These are phyloP conservation scores for Coenonympha glycerion DNA, from an alignment of 2,888 invertebrate genomes.

Conservation along the genomic window DNA sequence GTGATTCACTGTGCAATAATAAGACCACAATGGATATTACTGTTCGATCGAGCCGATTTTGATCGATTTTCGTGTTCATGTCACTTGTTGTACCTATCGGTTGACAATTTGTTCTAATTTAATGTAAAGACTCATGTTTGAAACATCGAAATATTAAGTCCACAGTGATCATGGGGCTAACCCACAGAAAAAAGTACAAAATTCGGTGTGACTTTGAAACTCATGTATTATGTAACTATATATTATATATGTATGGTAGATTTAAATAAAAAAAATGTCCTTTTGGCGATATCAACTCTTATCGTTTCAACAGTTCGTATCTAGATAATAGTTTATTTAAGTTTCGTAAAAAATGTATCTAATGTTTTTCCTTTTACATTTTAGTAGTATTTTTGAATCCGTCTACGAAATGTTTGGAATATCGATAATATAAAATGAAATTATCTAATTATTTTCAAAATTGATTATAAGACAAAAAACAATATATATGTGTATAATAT, in stretches of 20 bases:
- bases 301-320: constrained; percentile 60
- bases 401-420: constrained; percentile 72
- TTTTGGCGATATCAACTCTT: constrained; percentile 58
- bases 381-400: constrained; percentile 69
- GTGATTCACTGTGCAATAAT: constrained; percentile 64
- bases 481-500: constrained; percentile 61
- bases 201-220: constrained; percentile 70
- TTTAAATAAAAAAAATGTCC: constrained; percentile 49
- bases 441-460: constrained; percentile 72
- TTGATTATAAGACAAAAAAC: constrained; percentile 60
- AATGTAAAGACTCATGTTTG: constrained; percentile 65
- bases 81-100: constrained; percentile 65
- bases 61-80: constrained; percentile 41
- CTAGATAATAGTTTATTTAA: constrained; percentile 66
- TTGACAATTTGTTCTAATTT: constrained; percentile 71
- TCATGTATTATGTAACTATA: constrained; percentile 70
- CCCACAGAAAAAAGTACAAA: constrained; percentile 72
- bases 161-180: constrained; percentile 69
- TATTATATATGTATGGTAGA: constrained; percentile 62
- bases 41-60: constrained; percentile 53
- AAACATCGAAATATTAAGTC: constrained; percentile 75
- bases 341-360: constrained; percentile 58
- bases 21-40: constrained; percentile 71
- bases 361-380: constrained; percentile 60
- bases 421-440: constrained; percentile 60